Evolutionary conservation across 2,888 invertebrate genomes (phyloP), one percentile per base, ranked within the genome.

Genomic region (Cantharis rufa): DNA sequence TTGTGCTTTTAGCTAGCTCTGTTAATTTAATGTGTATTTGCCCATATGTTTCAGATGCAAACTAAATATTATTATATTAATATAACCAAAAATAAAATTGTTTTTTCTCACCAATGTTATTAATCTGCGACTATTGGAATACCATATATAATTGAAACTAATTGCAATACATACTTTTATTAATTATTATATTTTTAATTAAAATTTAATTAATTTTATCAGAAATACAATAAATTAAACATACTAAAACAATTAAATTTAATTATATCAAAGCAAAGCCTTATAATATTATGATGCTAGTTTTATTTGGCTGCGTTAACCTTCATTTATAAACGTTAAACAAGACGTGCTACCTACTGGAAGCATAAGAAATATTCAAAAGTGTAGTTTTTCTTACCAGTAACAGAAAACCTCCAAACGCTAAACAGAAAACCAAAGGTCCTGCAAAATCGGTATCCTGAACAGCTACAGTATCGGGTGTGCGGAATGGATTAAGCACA

Each of bases 381-480:
- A 24, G 2, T 66, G 13, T 73, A 28, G 21, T 18, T 48, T 61
- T 18, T 69, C 88, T 84, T 84, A 90, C 90, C 87, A 91, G 83
- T 71, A 91, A 85, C 7, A 91, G 87, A 80, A 90, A 89, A 77
- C 89, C 90, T 70, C 94, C 95, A 84, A 95, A 93, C 10, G 93
- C 91, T 79, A 95, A 87, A 84, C 94, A 94, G 87, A 95, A 95
- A 11, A 93, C 93, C 80, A 95, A 88, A 13, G 95, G 94, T 13
- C 94, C 94, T 72, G 94, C 94, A 85, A 94, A 89, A 87, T 95
- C 94, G 64, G 94, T 93, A 84, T 92, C 92, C 85, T 91, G 91
- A 62, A 92, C 87, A 80, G 92, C 92, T 71, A 87, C 87, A 71
- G 90, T 90, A 80, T 92, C 91, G 1, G 91, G 90, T 74, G 88